Base-by-base conservation (phyloP, 2,797 vertebrate genomes). In the Pseudotriccus pelzelni region DNA sequence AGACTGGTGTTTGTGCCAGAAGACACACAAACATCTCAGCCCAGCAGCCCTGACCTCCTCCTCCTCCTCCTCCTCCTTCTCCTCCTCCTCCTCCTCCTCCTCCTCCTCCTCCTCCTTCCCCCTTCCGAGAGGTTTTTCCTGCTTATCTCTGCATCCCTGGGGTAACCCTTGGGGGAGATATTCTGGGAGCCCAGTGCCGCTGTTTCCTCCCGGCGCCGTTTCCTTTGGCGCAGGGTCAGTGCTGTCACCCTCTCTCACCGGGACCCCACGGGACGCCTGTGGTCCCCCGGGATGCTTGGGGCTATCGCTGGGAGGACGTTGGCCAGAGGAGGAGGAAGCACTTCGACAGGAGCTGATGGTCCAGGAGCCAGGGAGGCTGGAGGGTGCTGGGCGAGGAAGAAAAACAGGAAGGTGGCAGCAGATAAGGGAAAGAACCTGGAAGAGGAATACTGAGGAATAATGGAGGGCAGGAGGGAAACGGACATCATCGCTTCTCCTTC, bases 361-460 rank as follows among this genome's bases (percentile, higher is more conserved):
- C 68, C 53, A 78, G 82, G 94, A 93, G 91, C 79, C 77, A 0
- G 62, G 27, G 76, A 82, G 96, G 75, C 90, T 88, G 89, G 73
- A 94, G 85, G 81, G 79, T 92, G 85, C 91, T 44, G 64, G 60
- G 55, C 0, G 0, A 89, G 78, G 85, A 82, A 89, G 85, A 92
- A 97, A 97, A 97, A 97, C 97, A 98, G 97, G 97, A 98, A 97
- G 69, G 94, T 60, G 85, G 62, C 22, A 36, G 52, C 52, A 91
- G 97, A 97, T 97, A 97, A 97, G 96, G 83, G 56, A 85, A 94
- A 95, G 93, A 80, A 46, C 68, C 92, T 93, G 94, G 87, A 91
- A 84, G 55, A 76, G 72, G 58, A 86, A 84, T 70, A 46, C 9
- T 68, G 84, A 66, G 74, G 78, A 90, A 90, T 91, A 92, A 94